Evolutionary conservation across 2,888 invertebrate genomes (phyloP), one percentile per base, ranked within the genome.

Genomic region (Leucoma salicis): DNA sequence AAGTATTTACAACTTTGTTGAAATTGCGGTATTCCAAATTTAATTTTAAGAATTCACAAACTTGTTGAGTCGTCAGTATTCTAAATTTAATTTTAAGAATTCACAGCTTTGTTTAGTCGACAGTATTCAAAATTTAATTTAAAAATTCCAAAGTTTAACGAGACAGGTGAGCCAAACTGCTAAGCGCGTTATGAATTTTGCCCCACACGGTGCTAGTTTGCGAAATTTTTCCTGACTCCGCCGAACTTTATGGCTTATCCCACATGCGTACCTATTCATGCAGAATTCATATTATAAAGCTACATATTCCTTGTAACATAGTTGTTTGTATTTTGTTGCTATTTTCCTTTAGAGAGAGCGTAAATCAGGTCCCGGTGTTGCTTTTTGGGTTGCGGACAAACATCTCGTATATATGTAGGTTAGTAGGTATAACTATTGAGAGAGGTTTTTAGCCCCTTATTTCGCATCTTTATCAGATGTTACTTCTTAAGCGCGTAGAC

Each of bases 81-180:
- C n/a, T n/a, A n/a, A n/a, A n/a, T n/a, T n/a, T n/a, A n/a, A n/a
- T n/a, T n/a, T n/a, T n/a, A n/a, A n/a, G n/a, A n/a, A n/a, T 75
- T 74, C 72, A 70, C 6, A 85, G 86, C 82, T 82, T 84, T 80
- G 82, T 82, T 70, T 77, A 78, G 77, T 76, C 70, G 69, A 69
- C 69, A 75, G 74, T 74, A 76, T 81, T 74, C 77, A 79, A 82
- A 89, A 88, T 88, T 88, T 88, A 87, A 89, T 88, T 87, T 88
- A 82, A 88, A 88, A 88, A 89, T 88, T 88, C 86, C 86, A 61
- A 86, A 87, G 84, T 85, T 73, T 77, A 82, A 84, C 86, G 81
- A 86, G 87, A 81, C 89, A 89, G 89, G 88, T 88, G 84, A 85
- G 72, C 74, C 62, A 70, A 82, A 85, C 83, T 81, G 85, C 77